Percentiles rank a stretch among this genome's conserved stretches.
phyloP scores from a whole-genome alignment of 1,140 invertebrate genomes.

The Helicoverpa armigera region DNA sequence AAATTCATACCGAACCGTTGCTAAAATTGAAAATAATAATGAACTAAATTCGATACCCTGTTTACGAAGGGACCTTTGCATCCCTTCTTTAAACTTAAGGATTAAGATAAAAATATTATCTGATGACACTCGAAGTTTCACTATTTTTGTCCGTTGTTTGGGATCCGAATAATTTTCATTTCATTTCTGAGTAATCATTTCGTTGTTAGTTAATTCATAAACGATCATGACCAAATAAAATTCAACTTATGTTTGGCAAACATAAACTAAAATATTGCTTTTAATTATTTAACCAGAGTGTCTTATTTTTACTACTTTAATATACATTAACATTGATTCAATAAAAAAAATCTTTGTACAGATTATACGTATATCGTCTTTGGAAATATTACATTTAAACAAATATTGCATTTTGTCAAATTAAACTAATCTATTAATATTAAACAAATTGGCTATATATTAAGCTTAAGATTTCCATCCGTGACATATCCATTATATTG shows the following conservation, averaged over 20 bases:
- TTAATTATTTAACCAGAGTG: background rate
- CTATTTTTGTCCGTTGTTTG: background rate
- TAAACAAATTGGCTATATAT: background rate
- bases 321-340: slow-evolving; percentile 19
- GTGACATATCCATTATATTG: background rate
- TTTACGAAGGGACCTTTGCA: slow-evolving; percentile 58
- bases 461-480: background rate
- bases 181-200: background rate
- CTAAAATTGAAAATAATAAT: slow-evolving; percentile 56
- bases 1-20: slow-evolving; percentile 58
- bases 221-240: background rate
- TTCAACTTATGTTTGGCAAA: background rate
- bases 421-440: background rate
- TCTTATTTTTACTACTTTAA: slow-evolving; percentile 6
- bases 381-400: slow-evolving; percentile 12
- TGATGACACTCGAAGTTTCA: slow-evolving; percentile 9
- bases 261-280: too few species aligned
- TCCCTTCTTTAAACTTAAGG: slow-evolving; percentile 52
- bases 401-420: background rate
- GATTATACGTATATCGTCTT: slow-evolving; percentile 62
- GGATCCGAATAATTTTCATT: background rate
- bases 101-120: slow-evolving; percentile 19
- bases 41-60: slow-evolving; percentile 71
- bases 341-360: slow-evolving; percentile 61
- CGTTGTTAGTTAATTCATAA: background rate